Conservation (phyloP, 2,113 vertebrate genomes). For the Cyanoderma ruficeps region DNA sequence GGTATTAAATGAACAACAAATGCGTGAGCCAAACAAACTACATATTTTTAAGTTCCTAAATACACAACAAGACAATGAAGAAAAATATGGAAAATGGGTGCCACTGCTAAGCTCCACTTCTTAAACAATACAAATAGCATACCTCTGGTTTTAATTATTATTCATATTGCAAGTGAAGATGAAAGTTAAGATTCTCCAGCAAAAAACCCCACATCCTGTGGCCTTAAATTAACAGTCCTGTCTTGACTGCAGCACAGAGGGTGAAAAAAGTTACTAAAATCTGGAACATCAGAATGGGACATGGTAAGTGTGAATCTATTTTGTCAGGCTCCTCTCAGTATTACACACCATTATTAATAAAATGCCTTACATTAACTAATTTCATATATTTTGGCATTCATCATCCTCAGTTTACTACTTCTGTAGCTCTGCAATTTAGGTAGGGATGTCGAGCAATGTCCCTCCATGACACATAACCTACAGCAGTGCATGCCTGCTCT, state of each 20-base stretch:
- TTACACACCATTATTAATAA: not conserved
- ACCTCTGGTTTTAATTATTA: not conserved
- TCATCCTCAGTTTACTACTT: not conserved
- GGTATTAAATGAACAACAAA: conserved; percentile 22
- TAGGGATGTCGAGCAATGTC: not conserved
- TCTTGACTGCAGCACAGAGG: not conserved
- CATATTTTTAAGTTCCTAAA: not conserved
- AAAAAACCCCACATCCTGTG: not conserved
- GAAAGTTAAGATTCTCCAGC: not conserved
- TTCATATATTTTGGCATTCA: not conserved
- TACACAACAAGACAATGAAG: not conserved
- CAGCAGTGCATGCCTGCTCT: not conserved
- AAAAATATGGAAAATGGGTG: not conserved
- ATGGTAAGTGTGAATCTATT: not conserved
- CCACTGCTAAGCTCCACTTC: not conserved
- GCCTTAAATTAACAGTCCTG: not conserved
- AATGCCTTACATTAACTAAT: conserved; percentile 27
- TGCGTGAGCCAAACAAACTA: not conserved
- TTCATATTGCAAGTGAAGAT: conserved; percentile 4
- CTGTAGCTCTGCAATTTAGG: not conserved
- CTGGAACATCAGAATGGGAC: not conserved
- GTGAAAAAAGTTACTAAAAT: not conserved
- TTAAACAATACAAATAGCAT: not conserved
- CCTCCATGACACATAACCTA: not conserved
- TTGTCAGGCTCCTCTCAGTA: not conserved